A percentile compares a stretch with the other conserved stretches of the same genome.
phyloP scores from a whole-genome alignment of 2,113 vertebrate genomes.

The Apeltes quadracus region DNA sequence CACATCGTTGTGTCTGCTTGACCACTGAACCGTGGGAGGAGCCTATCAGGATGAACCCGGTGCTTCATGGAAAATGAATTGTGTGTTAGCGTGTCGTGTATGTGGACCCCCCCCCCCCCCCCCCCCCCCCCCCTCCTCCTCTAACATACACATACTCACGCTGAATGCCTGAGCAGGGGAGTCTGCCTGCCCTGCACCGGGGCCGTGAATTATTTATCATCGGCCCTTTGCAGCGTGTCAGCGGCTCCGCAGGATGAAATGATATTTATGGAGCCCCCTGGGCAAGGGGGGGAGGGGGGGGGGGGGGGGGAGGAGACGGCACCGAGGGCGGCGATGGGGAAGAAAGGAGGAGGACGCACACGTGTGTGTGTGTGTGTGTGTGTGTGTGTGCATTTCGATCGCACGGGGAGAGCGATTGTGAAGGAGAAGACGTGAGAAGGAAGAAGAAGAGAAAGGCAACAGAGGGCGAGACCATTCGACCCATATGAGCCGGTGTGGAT shows the following conservation, averaged over 20 bases:
- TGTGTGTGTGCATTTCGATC: no score
- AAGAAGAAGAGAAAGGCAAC: no score
- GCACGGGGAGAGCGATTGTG: constrained; percentile 36
- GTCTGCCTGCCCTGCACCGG: constrained; percentile 63
- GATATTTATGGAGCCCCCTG: constrained; percentile 85
- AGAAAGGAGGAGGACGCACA: constrained; percentile 16
- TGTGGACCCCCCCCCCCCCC: constrained; percentile 25
- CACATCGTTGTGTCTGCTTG: constrained; percentile 7
- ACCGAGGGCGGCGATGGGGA: constrained; percentile 24
- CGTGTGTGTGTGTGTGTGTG: background rate
- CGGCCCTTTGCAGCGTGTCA: constrained; percentile 80
- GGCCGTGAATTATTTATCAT: constrained; percentile 83
- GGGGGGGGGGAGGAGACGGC: no score
- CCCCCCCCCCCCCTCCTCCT: constrained; percentile 29
- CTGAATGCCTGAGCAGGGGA: constrained; percentile 80
- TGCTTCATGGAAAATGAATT: constrained; percentile 23
- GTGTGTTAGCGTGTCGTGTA: constrained; percentile 17
- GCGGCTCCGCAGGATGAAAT: constrained; percentile 81
- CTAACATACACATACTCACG: constrained; percentile 55
- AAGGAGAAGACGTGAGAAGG: background rate
- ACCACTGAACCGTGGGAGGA: background rate
- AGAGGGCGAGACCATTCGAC: background rate
- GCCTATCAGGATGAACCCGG: no score
- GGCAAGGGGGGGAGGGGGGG: constrained; percentile 72
- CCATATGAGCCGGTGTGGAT: background rate